Base-by-base conservation (phyloP, 2,888 invertebrate genomes). In the Scaptomyza polygonia region DNA sequence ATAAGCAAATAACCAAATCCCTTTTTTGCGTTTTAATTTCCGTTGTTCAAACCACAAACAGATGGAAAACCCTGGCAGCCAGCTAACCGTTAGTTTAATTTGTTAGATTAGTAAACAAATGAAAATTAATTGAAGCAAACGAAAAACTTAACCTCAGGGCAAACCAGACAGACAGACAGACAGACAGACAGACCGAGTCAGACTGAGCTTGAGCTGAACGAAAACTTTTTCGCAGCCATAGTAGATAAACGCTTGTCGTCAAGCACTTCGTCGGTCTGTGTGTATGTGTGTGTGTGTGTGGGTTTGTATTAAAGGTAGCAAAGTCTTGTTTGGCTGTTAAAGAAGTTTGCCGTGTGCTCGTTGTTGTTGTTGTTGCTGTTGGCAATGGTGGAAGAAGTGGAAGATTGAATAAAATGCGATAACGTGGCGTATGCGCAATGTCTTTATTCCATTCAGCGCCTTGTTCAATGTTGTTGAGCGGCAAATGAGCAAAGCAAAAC, bases 31-130 rank as follows among this genome's bases (percentile, higher is more conserved):
- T n/a, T n/a, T 25, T 25, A 82, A 83, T 87, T 83, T 83, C 88
- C 82, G 82, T 52, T 43, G 39, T 40, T 27, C 27, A 47, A 49
- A 36, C 58, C 55, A 29, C 58, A 57, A 42, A 21, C 8, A 30
- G 30, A 30, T 9, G 4, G 3, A 30, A 11, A 30, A 11, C 9
- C 11, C 30, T 30, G 11, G 11, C 36, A 14, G 4, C 36, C 3
- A 36, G 68, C 83, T 67, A 86, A 83, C 84, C 88, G 84, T 81
- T 77, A 75, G 84, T 88, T 88, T 88, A 88, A 88, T 88, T 89
- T 89, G 88, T 80, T 84, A 86, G 89, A 88, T 89, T 88, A 88
- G 88, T 75, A 89, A 88, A 89, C 87, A 88, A 88, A 89, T 89
- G 89, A 77, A 88, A 88, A 88, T 88, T 88, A 88, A 88, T 88